A percentile compares a stretch with the other conserved stretches of the same genome.
Conservation (phyloP, 2,888 invertebrate genomes). For the Melolontha melolontha region DNA sequence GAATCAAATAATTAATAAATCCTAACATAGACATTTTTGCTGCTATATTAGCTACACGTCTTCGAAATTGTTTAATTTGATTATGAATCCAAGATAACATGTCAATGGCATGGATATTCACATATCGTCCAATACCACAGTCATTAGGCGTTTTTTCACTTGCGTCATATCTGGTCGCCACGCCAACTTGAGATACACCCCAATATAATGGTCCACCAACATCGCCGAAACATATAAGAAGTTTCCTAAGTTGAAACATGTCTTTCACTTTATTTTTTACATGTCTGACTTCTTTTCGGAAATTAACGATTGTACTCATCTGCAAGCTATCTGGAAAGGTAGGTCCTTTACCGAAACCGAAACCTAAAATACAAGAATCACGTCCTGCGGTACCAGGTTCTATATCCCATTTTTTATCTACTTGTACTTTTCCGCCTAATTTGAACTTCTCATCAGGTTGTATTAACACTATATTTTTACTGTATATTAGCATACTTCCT, state of each 20-base stretch:
- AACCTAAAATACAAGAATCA: background rate
- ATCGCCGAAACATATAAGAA: background rate
- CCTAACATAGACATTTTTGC: no score
- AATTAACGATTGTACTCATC: background rate
- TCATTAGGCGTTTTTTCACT: background rate
- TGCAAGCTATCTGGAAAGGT: background rate
- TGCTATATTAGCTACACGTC: no score
- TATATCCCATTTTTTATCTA: background rate
- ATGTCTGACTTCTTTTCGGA: background rate
- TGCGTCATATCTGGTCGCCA: background rate
- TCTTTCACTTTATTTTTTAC: background rate
- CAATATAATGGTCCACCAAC: background rate
- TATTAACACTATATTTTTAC: no score
- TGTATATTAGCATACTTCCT: no score
- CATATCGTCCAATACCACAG: background rate
- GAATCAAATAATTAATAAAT: no score
- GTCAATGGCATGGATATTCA: background rate
- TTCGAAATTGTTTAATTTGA: no score
- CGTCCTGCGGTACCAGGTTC: background rate
- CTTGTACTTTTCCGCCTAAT: no score
- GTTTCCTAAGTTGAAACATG: background rate
- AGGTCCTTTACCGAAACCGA: constrained; percentile 7
- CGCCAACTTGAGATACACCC: background rate
- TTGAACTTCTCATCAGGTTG: no score
- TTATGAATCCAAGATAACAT: background rate